Conservation (phyloP, 1,140 invertebrate genomes). For the Pseudomyrmex pallidus region DNA sequence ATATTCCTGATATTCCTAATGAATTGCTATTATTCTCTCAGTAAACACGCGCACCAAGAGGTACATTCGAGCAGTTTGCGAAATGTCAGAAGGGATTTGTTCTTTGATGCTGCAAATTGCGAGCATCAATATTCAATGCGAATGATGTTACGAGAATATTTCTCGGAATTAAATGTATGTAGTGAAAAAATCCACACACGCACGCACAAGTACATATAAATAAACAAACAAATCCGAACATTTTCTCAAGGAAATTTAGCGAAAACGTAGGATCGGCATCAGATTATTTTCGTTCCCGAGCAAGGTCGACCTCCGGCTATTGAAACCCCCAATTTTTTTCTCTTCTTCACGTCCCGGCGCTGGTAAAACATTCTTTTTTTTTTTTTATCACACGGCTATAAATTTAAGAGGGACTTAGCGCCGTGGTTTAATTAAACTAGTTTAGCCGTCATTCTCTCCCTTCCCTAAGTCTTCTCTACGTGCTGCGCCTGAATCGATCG, state of each 20-base stretch:
- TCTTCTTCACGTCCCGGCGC: neutral
- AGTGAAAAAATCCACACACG: neutral
- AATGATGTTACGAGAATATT: neutral
- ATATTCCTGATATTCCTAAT: slow-evolving; percentile 17
- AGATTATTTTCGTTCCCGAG: slow-evolving; percentile 62
- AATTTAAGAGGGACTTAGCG: slow-evolving; percentile 74
- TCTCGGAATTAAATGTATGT: neutral
- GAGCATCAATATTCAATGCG: neutral
- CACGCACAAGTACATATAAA: neutral
- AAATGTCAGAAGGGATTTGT: neutral
- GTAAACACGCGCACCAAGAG: neutral
- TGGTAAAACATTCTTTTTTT: slow-evolving; percentile 65
- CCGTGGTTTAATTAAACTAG: slow-evolving; percentile 80
- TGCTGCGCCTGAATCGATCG: slow-evolving; percentile 58
- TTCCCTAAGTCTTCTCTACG: slow-evolving; percentile 56
- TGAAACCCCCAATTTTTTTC: slow-evolving; percentile 67
- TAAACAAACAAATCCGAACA: neutral
- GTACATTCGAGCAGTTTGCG: neutral
- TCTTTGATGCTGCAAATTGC: neutral
- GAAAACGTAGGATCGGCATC: slow-evolving; percentile 31
- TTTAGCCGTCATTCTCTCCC: slow-evolving; percentile 67
- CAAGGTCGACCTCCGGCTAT: slow-evolving; percentile 59
- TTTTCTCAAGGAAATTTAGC: slow-evolving; percentile 41
- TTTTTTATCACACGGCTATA: slow-evolving; percentile 72
- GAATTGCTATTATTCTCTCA: slow-evolving; percentile 23